phyloP scores from a whole-genome alignment of 2,797 vertebrate genomes.

The Australoheros facetus region DNA sequence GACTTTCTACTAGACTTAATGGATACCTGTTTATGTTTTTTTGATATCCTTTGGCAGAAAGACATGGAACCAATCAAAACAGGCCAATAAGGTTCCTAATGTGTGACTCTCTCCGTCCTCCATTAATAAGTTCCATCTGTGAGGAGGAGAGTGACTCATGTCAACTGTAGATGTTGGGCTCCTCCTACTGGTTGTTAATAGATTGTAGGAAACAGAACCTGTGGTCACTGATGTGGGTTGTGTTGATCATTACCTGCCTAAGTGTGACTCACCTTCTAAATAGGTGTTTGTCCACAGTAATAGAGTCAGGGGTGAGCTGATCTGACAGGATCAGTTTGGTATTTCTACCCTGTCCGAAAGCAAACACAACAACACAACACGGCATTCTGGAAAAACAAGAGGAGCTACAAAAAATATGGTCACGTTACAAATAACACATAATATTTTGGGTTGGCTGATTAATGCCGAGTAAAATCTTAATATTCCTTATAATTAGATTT shows the following conservation, averaged over 20 bases:
- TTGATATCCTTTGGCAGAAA: conserved; percentile 12
- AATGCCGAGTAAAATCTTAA: not conserved
- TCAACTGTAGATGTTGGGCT: not conserved
- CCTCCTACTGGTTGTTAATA: conserved; percentile 45
- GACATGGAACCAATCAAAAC: not conserved
- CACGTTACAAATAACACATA: not conserved
- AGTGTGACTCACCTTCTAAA: not conserved
- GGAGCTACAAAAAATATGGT: not conserved
- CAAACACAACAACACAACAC: not conserved
- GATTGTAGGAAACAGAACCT: not conserved
- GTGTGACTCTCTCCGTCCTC: not conserved
- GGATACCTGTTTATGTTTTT: conserved; percentile 20
- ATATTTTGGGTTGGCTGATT: not conserved
- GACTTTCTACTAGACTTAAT: not conserved
- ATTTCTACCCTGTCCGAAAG: not conserved
- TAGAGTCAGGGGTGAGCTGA: not conserved
- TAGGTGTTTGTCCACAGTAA: conserved; percentile 5
- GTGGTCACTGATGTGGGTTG: not conserved
- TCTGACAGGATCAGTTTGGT: not conserved
- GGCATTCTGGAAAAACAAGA: not conserved
- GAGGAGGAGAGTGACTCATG: not conserved
- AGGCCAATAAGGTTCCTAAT: not conserved
- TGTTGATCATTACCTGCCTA: not conserved
- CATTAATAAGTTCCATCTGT: not conserved
- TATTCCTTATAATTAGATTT: not conserved